Base-by-base conservation (phyloP, 2,797 vertebrate genomes). In the Melanogrammus aeglefinus region DNA sequence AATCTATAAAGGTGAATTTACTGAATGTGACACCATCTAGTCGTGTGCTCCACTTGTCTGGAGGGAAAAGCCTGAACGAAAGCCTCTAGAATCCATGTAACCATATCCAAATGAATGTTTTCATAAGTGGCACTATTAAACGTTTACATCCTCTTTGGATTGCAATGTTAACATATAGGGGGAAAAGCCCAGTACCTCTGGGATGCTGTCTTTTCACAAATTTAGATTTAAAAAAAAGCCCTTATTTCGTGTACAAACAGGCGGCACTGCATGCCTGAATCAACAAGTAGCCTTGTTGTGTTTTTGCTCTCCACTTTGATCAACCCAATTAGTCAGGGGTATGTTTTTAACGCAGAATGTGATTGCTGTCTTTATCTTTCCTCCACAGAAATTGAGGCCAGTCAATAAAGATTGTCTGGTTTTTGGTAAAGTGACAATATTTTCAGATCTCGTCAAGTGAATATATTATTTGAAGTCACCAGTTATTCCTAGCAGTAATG, bases 351-450 rank as follows among this genome's bases (percentile, higher is more conserved):
- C 87, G 88, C 81, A 79, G 79, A 84, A 76, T 82, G 83, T 89
- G 87, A 90, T 90, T 91, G 85, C 85, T 90, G 90, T 88, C 80
- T 89, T 90, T 91, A 87, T 91, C 91, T 90, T 76, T 71, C 75
- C 82, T 66, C 29, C 69, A 2, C 84, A 79, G 85, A 89, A 89
- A 79, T 80, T 88, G 88, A 69, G 9, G 24, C 63, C 63, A 69
- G n/a, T 69, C 63, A 69, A 89, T 85, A 86, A 87, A 82, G 85
- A 91, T 92, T 76, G 80, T 88, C 71, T 51, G 16, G 80, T 80
- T 69, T 81, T 88, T 85, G 87, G 87, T 79, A 80, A 84, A 80
- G 21, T 69, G 63, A 27, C n/a, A 69, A 27, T 69, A 69, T 12
- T 63, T 24, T 63, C 57, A n/a, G 57, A 63, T 6, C 57, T 24